Conservation (phyloP, 2,113 vertebrate genomes). For the Echinops telfairi region DNA sequence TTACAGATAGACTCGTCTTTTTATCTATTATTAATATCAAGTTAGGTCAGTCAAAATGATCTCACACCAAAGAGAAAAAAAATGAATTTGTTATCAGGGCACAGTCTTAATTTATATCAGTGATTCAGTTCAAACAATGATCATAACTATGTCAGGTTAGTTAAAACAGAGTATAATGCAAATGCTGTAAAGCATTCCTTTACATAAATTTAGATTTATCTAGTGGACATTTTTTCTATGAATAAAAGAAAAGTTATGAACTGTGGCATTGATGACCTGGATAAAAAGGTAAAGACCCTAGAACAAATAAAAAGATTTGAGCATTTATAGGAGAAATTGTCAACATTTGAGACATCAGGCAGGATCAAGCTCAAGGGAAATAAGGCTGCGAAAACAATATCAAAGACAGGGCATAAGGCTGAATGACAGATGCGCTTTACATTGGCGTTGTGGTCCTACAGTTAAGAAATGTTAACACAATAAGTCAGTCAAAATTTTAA, state of each 20-base stretch:
- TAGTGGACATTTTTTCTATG: conserved; percentile 77
- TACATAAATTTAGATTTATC: conserved; percentile 84
- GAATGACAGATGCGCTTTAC: not conserved
- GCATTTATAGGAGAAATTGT: not conserved
- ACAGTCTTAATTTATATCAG: conserved; percentile 79
- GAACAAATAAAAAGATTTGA: not conserved
- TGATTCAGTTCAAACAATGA: conserved; percentile 64
- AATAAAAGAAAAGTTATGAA: conserved; percentile 71
- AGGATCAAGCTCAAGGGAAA: not conserved
- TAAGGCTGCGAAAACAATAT: not conserved
- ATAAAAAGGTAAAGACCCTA: conserved; percentile 64
- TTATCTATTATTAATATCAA: not conserved
- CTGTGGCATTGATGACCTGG: conserved; percentile 81
- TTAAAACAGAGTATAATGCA: conserved; percentile 81
- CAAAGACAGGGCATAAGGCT: not conserved
- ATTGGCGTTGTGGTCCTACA: not conserved
- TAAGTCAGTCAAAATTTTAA: not conserved
- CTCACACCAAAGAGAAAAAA: conserved; percentile 66
- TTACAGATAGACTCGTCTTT: conserved; percentile 37
- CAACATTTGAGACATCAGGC: not conserved
- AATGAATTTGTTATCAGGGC: conserved; percentile 64
- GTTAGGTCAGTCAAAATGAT: conserved; percentile 12
- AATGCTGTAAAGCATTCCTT: conserved; percentile 78
- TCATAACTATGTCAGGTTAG: conserved; percentile 82
- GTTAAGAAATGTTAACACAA: not conserved